Evolutionary conservation across 2,888 invertebrate genomes (phyloP).

Genomic region (Amphipyra tragopoginis): DNA sequence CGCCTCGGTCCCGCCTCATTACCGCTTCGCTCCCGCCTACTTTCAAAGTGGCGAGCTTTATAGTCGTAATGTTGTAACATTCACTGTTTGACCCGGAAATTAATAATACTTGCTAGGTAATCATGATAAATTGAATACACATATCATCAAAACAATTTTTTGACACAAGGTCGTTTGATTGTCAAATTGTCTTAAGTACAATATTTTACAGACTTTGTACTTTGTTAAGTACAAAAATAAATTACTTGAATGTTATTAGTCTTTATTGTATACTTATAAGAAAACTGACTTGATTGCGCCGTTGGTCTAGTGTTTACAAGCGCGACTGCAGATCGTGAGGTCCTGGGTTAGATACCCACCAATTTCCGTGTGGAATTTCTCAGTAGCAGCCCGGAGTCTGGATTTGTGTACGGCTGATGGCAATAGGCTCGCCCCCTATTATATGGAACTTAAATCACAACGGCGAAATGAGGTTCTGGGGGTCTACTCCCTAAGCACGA

Average conservation of each 20-base stretch:
- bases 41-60: not conserved
- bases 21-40: conserved; percentile 11
- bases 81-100: conserved; percentile 10
- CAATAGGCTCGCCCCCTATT: too few species aligned
- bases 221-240: not conserved
- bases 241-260: not conserved
- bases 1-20: too few species aligned
- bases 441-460: too few species aligned
- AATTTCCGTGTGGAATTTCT: too few species aligned
- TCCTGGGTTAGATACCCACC: too few species aligned
- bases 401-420: too few species aligned
- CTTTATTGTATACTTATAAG: not conserved
- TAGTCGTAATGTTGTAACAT: not conserved
- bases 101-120: not conserved
- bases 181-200: not conserved
- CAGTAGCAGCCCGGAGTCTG: too few species aligned
- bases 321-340: too few species aligned
- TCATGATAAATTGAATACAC: conserved; percentile 1
- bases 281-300: too few species aligned
- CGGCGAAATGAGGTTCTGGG: too few species aligned
- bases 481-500: too few species aligned
- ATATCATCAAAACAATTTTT: not conserved
- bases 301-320: too few species aligned
- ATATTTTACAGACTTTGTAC: not conserved
- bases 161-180: not conserved